Percentiles rank a stretch among this genome's conserved stretches.
These are phyloP conservation scores for Stegana nigrithorax DNA, from an alignment of 2,888 invertebrate genomes.

Conservation along the genomic window DNA sequence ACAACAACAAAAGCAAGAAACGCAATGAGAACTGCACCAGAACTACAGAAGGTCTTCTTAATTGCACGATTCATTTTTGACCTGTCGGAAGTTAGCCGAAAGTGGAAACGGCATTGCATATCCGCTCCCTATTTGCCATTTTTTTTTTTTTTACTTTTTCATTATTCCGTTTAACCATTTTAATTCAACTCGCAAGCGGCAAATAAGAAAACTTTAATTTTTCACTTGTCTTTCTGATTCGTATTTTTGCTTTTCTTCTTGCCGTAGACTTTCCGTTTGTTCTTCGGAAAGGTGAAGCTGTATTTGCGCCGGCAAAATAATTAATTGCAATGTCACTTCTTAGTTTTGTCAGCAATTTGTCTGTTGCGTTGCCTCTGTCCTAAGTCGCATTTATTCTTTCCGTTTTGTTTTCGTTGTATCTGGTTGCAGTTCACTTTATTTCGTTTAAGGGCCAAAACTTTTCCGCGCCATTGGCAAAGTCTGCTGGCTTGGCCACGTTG, in stretches of 20 bases:
- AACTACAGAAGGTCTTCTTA: conserved; percentile 37
- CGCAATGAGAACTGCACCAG: background rate
- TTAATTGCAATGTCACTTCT: conserved; percentile 53
- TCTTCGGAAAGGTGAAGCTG: background rate
- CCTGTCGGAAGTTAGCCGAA: conserved; percentile 42
- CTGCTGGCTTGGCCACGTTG: too few species aligned
- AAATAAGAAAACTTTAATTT: conserved; percentile 47
- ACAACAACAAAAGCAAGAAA: background rate
- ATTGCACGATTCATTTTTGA: conserved; percentile 61
- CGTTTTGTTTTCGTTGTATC: too few species aligned
- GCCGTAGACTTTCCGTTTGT: background rate
- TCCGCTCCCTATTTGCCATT: background rate
- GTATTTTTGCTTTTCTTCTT: background rate
- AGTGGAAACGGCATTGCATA: background rate
- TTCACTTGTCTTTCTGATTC: conserved; percentile 47
- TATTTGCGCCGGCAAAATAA: conserved; percentile 42
- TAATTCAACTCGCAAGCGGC: background rate
- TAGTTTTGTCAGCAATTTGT: conserved; percentile 51
- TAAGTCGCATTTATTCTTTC: too few species aligned
- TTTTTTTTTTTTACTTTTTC: background rate
- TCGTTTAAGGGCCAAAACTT: background rate
- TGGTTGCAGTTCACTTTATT: conserved; percentile 2
- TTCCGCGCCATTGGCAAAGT: background rate
- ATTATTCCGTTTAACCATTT: conserved; percentile 3
- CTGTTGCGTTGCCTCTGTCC: conserved; percentile 41